phyloP scores from a whole-genome alignment of 2,888 invertebrate genomes.

The Clusia tigrina region DNA sequence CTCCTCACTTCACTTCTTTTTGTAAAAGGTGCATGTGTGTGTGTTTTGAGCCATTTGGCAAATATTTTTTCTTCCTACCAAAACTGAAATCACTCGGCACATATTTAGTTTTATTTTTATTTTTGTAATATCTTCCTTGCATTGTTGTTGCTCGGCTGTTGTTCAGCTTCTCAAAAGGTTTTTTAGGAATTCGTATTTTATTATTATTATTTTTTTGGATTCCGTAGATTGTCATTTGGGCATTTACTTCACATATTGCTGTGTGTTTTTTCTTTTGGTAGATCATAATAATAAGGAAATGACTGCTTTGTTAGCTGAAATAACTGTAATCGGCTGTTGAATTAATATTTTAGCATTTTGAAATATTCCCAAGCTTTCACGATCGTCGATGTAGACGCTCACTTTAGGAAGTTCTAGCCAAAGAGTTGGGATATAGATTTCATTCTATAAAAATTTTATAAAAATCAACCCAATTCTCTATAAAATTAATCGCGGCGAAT shows the following conservation, averaged over 20 bases:
- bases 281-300: background rate
- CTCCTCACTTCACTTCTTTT: no score
- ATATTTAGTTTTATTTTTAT: background rate
- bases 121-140: background rate
- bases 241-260: background rate
- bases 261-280: background rate
- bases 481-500: no score
- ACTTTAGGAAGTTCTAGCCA: no score
- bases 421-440: no score
- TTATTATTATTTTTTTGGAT: background rate
- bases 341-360: background rate
- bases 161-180: background rate
- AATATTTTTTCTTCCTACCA: constrained; percentile 16
- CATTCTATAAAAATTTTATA: no score
- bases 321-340: background rate
- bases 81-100: no score
- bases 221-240: background rate
- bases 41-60: constrained; percentile 12
- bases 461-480: no score
- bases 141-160: constrained; percentile 1
- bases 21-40: constrained; percentile 4
- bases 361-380: background rate
- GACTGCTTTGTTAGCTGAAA: background rate
- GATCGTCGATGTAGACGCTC: no score
- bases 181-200: background rate